These are phyloP conservation scores for Osedax frankpressi DNA, from an alignment of 2,888 invertebrate species.

Conservation along the genomic window DNA sequence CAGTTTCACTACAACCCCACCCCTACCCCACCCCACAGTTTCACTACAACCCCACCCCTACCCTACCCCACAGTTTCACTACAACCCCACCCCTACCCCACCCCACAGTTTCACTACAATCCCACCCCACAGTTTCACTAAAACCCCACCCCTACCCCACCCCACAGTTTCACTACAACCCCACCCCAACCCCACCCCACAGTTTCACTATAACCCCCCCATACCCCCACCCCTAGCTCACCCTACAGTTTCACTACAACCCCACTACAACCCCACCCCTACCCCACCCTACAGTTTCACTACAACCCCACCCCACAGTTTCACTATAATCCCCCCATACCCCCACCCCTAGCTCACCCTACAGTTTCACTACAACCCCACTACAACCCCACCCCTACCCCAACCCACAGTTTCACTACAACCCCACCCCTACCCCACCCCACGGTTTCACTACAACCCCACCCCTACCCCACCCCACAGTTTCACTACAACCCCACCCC, in stretches of 20 bases:
- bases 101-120: too few species aligned
- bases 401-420: neutral
- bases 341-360: too few species aligned
- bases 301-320: too few species aligned
- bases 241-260: too few species aligned
- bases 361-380: too few species aligned
- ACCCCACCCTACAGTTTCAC: too few species aligned
- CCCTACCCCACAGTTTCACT: neutral
- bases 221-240: neutral
- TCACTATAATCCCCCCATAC: too few species aligned
- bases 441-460: too few species aligned
- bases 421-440: neutral
- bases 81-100: neutral
- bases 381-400: neutral
- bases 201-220: neutral
- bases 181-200: neutral
- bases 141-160: too few species aligned
- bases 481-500: neutral
- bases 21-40: neutral
- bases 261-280: too few species aligned
- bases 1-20: too few species aligned
- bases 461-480: neutral
- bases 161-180: neutral
- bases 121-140: neutral
- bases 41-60: neutral